Evolutionary conservation across 2,113 vertebrate species (phyloP), one percentile per base, ranked within the genome.

Genomic region (Bufo bufo): DNA sequence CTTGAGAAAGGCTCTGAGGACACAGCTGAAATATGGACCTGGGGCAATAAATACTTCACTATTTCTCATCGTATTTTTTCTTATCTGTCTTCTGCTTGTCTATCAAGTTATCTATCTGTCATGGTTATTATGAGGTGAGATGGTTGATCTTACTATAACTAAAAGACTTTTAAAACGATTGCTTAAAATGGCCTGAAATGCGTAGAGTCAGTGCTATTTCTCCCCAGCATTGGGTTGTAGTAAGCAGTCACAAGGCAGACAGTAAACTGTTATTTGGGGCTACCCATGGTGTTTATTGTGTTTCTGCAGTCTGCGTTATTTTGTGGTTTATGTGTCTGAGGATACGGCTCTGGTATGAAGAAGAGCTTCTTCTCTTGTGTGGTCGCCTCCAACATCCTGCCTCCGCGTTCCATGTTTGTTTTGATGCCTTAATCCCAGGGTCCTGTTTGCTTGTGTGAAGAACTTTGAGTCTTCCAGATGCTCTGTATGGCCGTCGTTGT

Each of bases 361-460:
- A 86, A 54, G 61, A 69, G 85, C 43, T 69, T 86, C 52, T 50
- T 84, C 71, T 20, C 50, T 63, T 84, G 87, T 88, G 87, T 88
- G 87, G 87, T 88, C 87, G 80, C 58, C 23, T 3, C 45, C 23
- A 84, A 61, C 80, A 84, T 84, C 87, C 81, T 77, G 65, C 83
- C 77, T 77, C 65, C 66, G 84, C 84, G 66, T 75, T 77, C 47
- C 65, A 71, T 88, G 87, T 88, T 88, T 88, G 81, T 88, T 88
- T 88, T 88, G 79, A 88, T 84, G 74, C 80, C 50, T 23, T 88
- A 84, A 88, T 88, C 87, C 81, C 10, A 3, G 80, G 49, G 71
- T 65, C 56, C 81, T 88, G 71, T 83, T 77, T 77, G 66, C 79
- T 88, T 84, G 23, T n/a, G 50, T 77, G 69, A 88, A 49, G 54